Percentiles rank a stretch among this genome's conserved stretches.
Conservation (phyloP, 2,888 invertebrate genomes). For the Clunio marinus region DNA sequence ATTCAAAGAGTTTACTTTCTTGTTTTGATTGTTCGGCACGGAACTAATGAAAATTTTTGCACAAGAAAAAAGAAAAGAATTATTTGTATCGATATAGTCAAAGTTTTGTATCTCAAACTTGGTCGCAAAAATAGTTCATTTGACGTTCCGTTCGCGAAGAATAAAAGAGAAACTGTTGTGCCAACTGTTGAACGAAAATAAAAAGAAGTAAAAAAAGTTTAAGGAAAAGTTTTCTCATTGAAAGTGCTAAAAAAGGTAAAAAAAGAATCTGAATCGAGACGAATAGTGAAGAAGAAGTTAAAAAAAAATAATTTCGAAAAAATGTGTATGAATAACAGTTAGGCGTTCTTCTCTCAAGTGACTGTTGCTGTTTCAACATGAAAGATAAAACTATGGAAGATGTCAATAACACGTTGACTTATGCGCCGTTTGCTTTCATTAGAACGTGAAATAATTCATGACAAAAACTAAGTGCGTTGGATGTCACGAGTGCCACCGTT, state of each 20-base stretch:
- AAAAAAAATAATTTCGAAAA: background rate
- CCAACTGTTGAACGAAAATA: background rate
- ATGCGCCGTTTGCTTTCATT: background rate
- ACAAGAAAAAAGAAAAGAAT: background rate
- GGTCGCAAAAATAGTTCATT: constrained; percentile 11
- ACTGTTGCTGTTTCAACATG: background rate
- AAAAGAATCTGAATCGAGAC: constrained; percentile 17
- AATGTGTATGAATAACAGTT: constrained; percentile 26
- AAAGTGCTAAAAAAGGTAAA: constrained; percentile 34
- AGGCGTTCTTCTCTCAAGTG: constrained; percentile 10
- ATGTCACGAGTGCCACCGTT: constrained; percentile 8
- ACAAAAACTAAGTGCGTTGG: background rate
- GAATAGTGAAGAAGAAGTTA: too few species aligned
- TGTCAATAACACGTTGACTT: background rate
- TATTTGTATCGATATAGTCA: background rate
- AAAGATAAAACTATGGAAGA: background rate
- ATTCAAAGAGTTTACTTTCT: constrained; percentile 31
- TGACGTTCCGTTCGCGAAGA: constrained; percentile 28
- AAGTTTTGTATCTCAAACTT: background rate
- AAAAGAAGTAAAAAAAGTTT: background rate
- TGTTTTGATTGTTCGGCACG: constrained; percentile 4
- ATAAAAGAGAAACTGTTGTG: constrained; percentile 33
- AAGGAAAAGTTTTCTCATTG: constrained; percentile 5
- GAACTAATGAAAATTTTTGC: constrained; percentile 7
- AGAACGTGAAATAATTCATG: background rate